These are phyloP conservation scores for Chrysocyon brachyurus DNA, from an alignment of 2,797 vertebrate species.

Conservation along the genomic window DNA sequence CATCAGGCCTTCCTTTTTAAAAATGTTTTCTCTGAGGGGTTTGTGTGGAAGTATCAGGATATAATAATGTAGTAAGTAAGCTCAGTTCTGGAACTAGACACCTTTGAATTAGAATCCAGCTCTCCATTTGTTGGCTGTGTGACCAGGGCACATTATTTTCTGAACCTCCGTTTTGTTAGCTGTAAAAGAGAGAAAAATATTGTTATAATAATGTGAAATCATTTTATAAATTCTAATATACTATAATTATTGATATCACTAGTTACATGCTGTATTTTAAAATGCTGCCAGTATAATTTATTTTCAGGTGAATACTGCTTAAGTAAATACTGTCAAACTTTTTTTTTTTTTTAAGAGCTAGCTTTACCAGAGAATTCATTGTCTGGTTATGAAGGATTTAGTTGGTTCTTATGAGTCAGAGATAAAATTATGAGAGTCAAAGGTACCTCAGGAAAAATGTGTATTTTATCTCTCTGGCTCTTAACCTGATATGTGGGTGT, in stretches of 20 bases:
- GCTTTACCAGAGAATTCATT: neutral
- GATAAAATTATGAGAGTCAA: neutral
- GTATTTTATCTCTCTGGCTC: neutral
- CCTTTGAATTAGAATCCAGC: neutral
- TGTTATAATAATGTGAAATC: neutral
- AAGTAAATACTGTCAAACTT: neutral
- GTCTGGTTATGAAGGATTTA: conserved; percentile 35
- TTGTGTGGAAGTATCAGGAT: neutral
- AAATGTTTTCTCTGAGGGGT: neutral
- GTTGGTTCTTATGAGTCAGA: conserved; percentile 51
- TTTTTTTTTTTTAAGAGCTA: neutral
- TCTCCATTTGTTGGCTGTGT: conserved; percentile 7
- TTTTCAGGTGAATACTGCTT: conserved; percentile 24
- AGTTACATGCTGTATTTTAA: neutral
- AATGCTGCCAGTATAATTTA: neutral
- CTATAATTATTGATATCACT: neutral
- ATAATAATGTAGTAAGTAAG: neutral
- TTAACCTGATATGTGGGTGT: neutral
- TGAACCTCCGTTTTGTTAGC: conserved; percentile 39
- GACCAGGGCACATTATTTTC: conserved; percentile 43
- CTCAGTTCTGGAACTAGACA: neutral
- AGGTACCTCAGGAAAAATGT: neutral
- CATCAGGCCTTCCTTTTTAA: neutral
- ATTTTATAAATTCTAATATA: neutral
- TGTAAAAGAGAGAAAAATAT: conserved; percentile 41